Percentiles rank a stretch among this genome's conserved stretches.
phyloP scores from a whole-genome alignment of 2,113 vertebrate genomes.

The Porphyrio hochstetteri region DNA sequence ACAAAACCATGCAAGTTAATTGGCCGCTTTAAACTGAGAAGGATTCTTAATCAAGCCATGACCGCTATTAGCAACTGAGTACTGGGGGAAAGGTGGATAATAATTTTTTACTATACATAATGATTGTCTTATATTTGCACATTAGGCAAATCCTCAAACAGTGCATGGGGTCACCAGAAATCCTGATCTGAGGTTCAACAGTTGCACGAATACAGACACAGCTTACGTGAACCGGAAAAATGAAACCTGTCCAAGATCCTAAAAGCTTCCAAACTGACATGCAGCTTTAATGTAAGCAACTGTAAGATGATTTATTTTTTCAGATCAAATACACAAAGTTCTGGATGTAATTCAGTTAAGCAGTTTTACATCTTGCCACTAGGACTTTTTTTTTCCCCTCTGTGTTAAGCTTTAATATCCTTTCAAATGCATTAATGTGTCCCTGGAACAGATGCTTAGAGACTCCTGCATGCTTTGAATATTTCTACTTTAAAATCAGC shows the following conservation, averaged over 20 bases:
- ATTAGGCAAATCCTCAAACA: slow-evolving; percentile 39
- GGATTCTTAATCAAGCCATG: slow-evolving; percentile 44
- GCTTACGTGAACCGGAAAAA: slow-evolving; percentile 32
- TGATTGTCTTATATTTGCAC: slow-evolving; percentile 44
- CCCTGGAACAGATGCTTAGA: slow-evolving; percentile 75
- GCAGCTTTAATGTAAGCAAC: slow-evolving; percentile 69
- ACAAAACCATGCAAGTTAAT: slow-evolving; percentile 34
- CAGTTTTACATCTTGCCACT: slow-evolving; percentile 76
- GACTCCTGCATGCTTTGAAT: slow-evolving; percentile 75
- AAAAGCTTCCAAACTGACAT: slow-evolving; percentile 61
- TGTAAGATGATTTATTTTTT: slow-evolving; percentile 67
- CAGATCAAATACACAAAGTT: slow-evolving; percentile 73
- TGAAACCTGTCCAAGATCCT: slow-evolving; percentile 58
- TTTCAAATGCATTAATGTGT: slow-evolving; percentile 80
- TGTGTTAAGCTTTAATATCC: slow-evolving; percentile 80
- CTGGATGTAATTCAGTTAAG: slow-evolving; percentile 79
- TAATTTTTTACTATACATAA: slow-evolving; percentile 40
- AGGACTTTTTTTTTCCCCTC: slow-evolving; percentile 65
- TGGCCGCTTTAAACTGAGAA: slow-evolving; percentile 51
- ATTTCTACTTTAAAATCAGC: slow-evolving; percentile 79
- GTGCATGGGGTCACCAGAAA: slow-evolving; percentile 44
- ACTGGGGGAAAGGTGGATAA: slow-evolving; percentile 3
- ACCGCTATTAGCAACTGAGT: slow-evolving; percentile 15
- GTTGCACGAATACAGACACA: slow-evolving; percentile 21
- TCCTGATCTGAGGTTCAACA: slow-evolving; percentile 36